Base-by-base conservation (phyloP, 2,797 vertebrate genomes). In the Mus minutoides region DNA sequence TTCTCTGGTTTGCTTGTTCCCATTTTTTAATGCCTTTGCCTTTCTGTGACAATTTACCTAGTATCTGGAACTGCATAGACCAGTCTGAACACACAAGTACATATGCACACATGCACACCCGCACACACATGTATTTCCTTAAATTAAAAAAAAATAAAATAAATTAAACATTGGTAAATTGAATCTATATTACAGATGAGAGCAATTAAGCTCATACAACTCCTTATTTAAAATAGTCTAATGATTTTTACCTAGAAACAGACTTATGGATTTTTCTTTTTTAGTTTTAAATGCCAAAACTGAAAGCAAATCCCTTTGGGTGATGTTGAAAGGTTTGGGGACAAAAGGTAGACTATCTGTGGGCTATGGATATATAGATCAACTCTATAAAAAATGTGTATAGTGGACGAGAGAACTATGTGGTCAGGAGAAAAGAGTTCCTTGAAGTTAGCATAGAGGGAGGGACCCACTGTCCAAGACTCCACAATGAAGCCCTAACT, bases 221-320 rank as follows among this genome's bases (percentile, higher is more conserved):
- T 90, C 64, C 58, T 80, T 78, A 56, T 95, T 80, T 84, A 84
- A 93, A 91, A 67, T 40, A 58, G 24, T 77, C 86, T 88, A 56
- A 86, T 93, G 26, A 73, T 37, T 5, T 5, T 80, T 76, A 56
- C 79, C 76, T 88, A 73, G 60, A 90, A 88, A 58, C 84, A 46
- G 71, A 16, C 88, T 95, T 90, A 49, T 62, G 56, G 31, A 43
- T 88, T 80, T 86, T 49, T 87, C 73, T 80, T 90, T 58, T 58
- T 78, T 52, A 49, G 29, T 71, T 96, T 94, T 67, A 82, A 95
- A 71, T 77, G 64, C 87, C 96, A 85, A 88, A 80, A 75, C 46
- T 88, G 52, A 84, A 37, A 19, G 19, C 54, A 83, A 52, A 71
- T 89, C 11, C 10, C 84, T 86, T 69, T 75, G 43, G 88, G 16